Conservation (phyloP, 1,140 invertebrate species). For the Lamellibrachia luymesi region DNA sequence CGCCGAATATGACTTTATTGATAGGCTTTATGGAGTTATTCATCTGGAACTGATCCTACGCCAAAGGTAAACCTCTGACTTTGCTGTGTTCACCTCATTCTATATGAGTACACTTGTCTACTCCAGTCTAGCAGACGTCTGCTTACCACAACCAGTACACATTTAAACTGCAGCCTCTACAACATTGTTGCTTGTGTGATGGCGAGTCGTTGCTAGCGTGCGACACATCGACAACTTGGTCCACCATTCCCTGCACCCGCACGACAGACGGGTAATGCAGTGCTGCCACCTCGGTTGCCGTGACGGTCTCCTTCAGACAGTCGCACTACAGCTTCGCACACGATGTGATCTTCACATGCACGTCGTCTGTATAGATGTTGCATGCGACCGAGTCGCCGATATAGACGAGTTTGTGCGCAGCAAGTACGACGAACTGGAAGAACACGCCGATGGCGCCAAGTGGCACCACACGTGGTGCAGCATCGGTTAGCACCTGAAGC, state of each 20-base stretch:
- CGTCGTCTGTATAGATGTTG: conserved; percentile 67
- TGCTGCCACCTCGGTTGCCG: conserved; percentile 85
- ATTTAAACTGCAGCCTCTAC: conserved; percentile 25
- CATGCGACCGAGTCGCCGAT: conserved; percentile 88
- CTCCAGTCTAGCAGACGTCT: not conserved
- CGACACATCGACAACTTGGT: conserved; percentile 80
- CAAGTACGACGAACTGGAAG: conserved; percentile 84
- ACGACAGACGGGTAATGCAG: conserved; percentile 85
- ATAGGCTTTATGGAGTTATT: not conserved
- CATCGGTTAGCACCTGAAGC: not conserved
- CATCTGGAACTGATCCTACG: not conserved
- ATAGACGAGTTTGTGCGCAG: conserved; percentile 87
- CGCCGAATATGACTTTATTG: not conserved
- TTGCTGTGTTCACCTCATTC: not conserved
- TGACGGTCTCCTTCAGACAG: conserved; percentile 77
- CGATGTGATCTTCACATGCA: conserved; percentile 72
- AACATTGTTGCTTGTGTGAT: conserved; percentile 54
- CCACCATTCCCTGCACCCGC: conserved; percentile 91
- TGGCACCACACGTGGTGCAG: not conserved
- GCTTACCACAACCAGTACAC: not conserved
- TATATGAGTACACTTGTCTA: not conserved
- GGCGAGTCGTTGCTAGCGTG: conserved; percentile 70
- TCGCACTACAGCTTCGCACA: conserved; percentile 82
- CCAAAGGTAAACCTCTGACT: not conserved
- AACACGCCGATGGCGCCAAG: conserved; percentile 80